phyloP scores from a whole-genome alignment of 2,888 invertebrate genomes.

The Drosophila formosana region DNA sequence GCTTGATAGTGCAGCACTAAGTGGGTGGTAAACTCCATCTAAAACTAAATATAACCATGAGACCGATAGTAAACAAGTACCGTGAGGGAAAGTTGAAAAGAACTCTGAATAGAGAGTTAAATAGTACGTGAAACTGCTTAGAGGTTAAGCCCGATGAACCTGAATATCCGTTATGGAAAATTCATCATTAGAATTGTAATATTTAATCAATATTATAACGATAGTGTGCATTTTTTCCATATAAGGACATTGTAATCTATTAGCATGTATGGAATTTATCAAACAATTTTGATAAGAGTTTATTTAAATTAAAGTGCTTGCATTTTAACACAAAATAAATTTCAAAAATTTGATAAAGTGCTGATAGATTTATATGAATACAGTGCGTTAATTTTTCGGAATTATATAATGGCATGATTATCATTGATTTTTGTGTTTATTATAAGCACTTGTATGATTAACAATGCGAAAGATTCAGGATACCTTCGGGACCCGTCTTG shows the following conservation, averaged over 20 bases:
- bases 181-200: conserved; percentile 80
- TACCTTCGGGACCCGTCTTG: conserved; percentile 90
- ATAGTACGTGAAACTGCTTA: conserved; percentile 86
- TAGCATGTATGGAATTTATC: conserved; percentile 78
- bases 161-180: conserved; percentile 86
- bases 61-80: conserved; percentile 89
- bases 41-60: conserved; percentile 88
- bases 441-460: conserved; percentile 65
- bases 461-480: conserved; percentile 85
- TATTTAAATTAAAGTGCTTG: conserved; percentile 55
- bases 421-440: conserved; percentile 46
- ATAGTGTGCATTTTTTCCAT: conserved; percentile 84
- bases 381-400: conserved; percentile 53
- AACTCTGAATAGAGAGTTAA: conserved; percentile 84
- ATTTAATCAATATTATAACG: conserved; percentile 68
- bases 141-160: conserved; percentile 87
- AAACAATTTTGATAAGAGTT: conserved; percentile 43
- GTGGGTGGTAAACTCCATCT: conserved; percentile 87
- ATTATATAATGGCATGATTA: conserved; percentile 47
- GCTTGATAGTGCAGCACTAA: conserved; percentile 55
- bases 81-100: conserved; percentile 90
- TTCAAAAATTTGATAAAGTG: conserved; percentile 56
- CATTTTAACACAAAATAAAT: conserved; percentile 56
- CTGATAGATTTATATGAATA: conserved; percentile 53
- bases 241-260: conserved; percentile 87